Percentiles rank a stretch among this genome's conserved stretches.
Evolutionary conservation across 2,888 invertebrate genomes (phyloP).

Genomic region (Acanthosepion esculentum): DNA sequence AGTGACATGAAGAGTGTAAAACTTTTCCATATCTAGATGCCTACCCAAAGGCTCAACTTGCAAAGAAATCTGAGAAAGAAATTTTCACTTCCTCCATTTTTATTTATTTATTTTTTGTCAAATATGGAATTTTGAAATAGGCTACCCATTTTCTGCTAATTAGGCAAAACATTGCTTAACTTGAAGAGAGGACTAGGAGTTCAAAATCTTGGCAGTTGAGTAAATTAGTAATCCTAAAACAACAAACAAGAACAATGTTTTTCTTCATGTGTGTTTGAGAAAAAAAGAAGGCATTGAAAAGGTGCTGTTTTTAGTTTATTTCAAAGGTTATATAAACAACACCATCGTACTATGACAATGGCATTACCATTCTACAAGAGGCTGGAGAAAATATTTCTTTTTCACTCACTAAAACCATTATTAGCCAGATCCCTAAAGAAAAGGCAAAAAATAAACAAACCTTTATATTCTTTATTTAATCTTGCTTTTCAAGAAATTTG

Average conservation of each 20-base stretch:
- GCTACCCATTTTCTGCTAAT: too few relatives aligned
- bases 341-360: neutral
- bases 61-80: too few relatives aligned
- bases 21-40: too few relatives aligned
- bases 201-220: neutral
- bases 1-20: too few relatives aligned
- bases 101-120: too few relatives aligned
- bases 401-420: neutral
- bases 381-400: neutral
- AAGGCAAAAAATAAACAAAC: neutral
- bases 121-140: too few relatives aligned
- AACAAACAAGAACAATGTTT: neutral
- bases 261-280: neutral
- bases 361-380: neutral
- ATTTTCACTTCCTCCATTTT: too few relatives aligned
- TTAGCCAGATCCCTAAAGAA: neutral
- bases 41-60: too few relatives aligned
- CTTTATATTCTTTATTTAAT: neutral
- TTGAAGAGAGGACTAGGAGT: neutral
- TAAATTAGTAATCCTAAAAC: neutral
- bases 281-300: neutral
- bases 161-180: neutral
- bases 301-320: neutral
- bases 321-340: neutral
- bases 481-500: neutral